Conservation (phyloP, 2,888 invertebrate species). For the Cryptosula pallasiana region DNA sequence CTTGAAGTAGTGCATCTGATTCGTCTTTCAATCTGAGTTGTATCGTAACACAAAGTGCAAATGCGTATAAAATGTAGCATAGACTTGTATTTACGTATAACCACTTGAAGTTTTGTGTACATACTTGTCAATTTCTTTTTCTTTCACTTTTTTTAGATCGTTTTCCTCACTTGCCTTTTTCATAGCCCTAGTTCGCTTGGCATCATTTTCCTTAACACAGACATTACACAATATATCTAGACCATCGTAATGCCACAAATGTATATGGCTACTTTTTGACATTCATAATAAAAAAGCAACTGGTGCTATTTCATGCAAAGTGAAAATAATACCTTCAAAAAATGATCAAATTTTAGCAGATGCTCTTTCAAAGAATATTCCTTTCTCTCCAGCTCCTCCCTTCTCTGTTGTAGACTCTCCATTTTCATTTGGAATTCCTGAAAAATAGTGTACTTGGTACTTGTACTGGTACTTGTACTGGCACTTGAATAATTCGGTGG, state of each 20-base stretch:
- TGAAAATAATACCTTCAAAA: constrained; percentile 44
- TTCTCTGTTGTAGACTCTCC: constrained; percentile 53
- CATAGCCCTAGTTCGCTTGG: constrained; percentile 50
- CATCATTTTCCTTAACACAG: constrained; percentile 55
- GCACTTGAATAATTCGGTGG: too few species aligned
- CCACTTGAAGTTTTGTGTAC: too few species aligned
- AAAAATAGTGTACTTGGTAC: too few species aligned
- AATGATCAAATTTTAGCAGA: constrained; percentile 53
- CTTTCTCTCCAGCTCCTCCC: constrained; percentile 53
- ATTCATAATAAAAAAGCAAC: too few species aligned
- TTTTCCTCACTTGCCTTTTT: constrained; percentile 53
- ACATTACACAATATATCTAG: too few species aligned
- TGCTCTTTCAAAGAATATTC: constrained; percentile 53
- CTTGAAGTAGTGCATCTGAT: constrained; percentile 33
- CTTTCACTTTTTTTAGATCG: constrained; percentile 49
- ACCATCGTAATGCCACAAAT: too few species aligned
- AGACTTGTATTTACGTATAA: too few species aligned
- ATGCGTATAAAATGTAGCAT: too few species aligned
- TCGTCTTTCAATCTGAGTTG: constrained; percentile 39
- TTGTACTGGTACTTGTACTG: too few species aligned
- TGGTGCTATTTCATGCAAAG: not conserved
- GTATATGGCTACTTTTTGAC: too few species aligned
- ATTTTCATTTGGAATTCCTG: constrained; percentile 56
- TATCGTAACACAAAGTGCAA: too few species aligned
- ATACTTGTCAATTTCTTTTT: constrained; percentile 51